Evolutionary conservation across 1,140 invertebrate species (phyloP), one percentile per base, ranked within the genome.

Genomic region (Diachasmimorpha longicaudata): DNA sequence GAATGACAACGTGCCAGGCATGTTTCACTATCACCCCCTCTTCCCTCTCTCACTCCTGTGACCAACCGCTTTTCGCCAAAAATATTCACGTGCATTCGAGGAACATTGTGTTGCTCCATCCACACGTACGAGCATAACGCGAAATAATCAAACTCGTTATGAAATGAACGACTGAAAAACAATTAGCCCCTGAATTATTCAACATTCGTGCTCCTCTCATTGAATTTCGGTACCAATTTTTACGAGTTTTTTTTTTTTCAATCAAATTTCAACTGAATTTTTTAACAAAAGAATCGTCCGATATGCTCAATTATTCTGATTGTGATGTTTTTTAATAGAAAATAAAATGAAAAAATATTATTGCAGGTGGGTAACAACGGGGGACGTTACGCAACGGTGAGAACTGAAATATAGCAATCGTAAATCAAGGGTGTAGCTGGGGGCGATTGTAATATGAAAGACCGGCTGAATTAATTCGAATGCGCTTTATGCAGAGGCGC

Each of bases 371-470:
- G 23, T 68, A 52, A n/a, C 48, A 19, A 52, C 48, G 48, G 73
- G 39, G 39, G 55, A 67, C 68, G 72, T 67, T 77, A 70, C 63
- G 31, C 68, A 39, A 36, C 76, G 25, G 31, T 14, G 21, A 19
- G 16, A n/a, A 13, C 46, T 75, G 55, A 84, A 80, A 84, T 84
- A 85, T 83, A 80, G 81, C 72, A 52, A 55, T 78, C 79, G 78
- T 85, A 83, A 85, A 85, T 86, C 83, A 83, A 79, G 79, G 76
- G 46, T 72, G 73, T 78, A 39, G 23, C 19, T 63, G 46, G 70
- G 36, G 67, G 74, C 81, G 81, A 85, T 85, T 82, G 84, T 81
- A 85, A 85, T 85, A 82, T 86, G 85, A 86, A 86, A 85, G 78
- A 77, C 77, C 77, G 80, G 79, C 81, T 52, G 80, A 84, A 86